These are phyloP conservation scores for Leistus spinibarbis DNA, from an alignment of 2,888 invertebrate species.

Conservation along the genomic window DNA sequence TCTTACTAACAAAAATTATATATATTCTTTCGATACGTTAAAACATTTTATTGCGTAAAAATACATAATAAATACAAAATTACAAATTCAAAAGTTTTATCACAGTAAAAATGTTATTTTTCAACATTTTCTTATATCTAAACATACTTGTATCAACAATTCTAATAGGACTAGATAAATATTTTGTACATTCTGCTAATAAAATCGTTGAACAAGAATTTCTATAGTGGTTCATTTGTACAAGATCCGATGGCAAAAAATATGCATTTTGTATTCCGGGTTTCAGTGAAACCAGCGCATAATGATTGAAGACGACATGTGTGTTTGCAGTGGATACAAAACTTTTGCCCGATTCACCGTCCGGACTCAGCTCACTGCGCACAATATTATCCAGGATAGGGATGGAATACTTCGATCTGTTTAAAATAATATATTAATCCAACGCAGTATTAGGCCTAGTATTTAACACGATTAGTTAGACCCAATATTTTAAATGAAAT, in stretches of 20 bases:
- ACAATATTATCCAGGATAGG: constrained; percentile 46
- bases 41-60: not conserved
- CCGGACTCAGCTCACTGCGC: constrained; percentile 60
- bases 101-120: constrained; percentile 27
- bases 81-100: constrained; percentile 5
- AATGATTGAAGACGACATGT: constrained; percentile 77
- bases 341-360: constrained; percentile 73
- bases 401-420: constrained; percentile 26
- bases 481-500: no score
- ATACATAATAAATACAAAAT: not conserved
- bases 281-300: constrained; percentile 67
- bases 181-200: constrained; percentile 53
- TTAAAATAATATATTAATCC: no score
- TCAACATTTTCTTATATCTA: constrained; percentile 48
- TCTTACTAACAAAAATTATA: no score
- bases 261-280: constrained; percentile 61
- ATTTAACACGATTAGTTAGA: no score
- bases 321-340: constrained; percentile 70
- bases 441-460: no score
- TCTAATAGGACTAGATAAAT: constrained; percentile 49
- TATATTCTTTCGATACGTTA: no score
- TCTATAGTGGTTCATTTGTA: constrained; percentile 73
- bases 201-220: constrained; percentile 52
- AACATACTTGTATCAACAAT: constrained; percentile 48
- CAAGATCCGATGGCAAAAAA: constrained; percentile 64